phyloP scores from a whole-genome alignment of 2,113 vertebrate species.

The Ranitomeya imitator region DNA sequence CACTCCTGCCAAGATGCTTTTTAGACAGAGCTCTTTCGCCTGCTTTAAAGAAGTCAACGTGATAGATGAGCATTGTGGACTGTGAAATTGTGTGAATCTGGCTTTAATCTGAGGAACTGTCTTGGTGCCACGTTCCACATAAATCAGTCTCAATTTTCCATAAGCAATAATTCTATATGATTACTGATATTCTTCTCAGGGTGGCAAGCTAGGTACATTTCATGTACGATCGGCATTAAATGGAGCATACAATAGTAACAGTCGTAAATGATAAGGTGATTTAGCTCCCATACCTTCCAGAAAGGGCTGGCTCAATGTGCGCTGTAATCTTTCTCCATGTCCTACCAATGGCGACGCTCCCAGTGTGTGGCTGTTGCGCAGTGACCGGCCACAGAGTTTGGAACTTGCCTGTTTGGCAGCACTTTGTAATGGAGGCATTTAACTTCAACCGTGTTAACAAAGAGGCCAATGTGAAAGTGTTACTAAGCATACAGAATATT shows the following conservation, averaged over 20 bases:
- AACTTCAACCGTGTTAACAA: constrained; percentile 24
- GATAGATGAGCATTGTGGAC: background rate
- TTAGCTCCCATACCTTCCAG: background rate
- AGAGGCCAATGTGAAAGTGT: constrained; percentile 20
- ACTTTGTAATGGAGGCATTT: constrained; percentile 12
- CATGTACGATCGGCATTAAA: background rate
- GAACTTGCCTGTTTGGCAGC: constrained; percentile 10
- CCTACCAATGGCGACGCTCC: constrained; percentile 7
- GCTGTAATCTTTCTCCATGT: constrained; percentile 29
- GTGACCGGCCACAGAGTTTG: constrained; percentile 35
- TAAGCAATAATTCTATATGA: background rate
- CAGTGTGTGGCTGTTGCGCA: constrained; percentile 25
- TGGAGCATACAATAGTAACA: background rate
- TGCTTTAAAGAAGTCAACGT: background rate
- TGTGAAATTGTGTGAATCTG: no score
- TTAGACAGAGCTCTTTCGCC: no score
- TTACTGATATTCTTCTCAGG: background rate
- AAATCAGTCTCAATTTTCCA: background rate
- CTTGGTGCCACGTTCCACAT: background rate
- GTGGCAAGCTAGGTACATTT: background rate
- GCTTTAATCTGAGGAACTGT: background rate
- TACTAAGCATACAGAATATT: constrained; percentile 17
- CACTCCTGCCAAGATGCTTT: no score
- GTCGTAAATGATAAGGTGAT: background rate
- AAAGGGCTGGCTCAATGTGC: background rate